These are phyloP conservation scores for Columba livia DNA, from an alignment of 2,113 vertebrate genomes.

Conservation along the genomic window DNA sequence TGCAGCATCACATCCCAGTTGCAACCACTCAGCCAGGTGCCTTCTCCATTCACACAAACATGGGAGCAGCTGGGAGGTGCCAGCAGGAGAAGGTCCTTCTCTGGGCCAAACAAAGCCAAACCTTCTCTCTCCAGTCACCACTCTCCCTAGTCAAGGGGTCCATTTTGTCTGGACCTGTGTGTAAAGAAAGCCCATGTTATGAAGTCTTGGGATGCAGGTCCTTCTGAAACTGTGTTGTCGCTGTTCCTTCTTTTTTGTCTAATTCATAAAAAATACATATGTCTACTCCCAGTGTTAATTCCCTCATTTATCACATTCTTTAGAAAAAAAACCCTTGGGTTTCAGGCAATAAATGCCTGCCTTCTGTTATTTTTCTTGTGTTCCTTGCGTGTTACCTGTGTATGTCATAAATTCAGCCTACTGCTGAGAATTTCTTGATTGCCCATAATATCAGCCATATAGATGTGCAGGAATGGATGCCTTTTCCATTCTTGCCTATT, in stretches of 20 bases:
- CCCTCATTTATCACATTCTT: not conserved
- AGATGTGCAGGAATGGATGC: not conserved
- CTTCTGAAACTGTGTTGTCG: not conserved
- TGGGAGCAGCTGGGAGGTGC: not conserved
- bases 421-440: not conserved
- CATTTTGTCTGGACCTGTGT: not conserved
- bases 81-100: not conserved
- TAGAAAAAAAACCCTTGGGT: not conserved
- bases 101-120: not conserved
- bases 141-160: not conserved
- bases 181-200: not conserved
- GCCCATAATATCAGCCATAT: not conserved
- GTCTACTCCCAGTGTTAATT: not conserved
- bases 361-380: not conserved
- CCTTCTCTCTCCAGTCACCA: not conserved
- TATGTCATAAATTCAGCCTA: not conserved
- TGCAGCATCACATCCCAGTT: not conserved
- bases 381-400: not conserved
- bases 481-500: not conserved
- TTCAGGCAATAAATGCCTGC: not conserved
- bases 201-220: not conserved
- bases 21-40: rapidly evolving
- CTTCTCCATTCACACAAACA: not conserved
- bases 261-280: not conserved
- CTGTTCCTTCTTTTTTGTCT: not conserved